Evolutionary conservation across 1,140 invertebrate genomes (phyloP).

Genomic region (Drosophila littoralis): DNA sequence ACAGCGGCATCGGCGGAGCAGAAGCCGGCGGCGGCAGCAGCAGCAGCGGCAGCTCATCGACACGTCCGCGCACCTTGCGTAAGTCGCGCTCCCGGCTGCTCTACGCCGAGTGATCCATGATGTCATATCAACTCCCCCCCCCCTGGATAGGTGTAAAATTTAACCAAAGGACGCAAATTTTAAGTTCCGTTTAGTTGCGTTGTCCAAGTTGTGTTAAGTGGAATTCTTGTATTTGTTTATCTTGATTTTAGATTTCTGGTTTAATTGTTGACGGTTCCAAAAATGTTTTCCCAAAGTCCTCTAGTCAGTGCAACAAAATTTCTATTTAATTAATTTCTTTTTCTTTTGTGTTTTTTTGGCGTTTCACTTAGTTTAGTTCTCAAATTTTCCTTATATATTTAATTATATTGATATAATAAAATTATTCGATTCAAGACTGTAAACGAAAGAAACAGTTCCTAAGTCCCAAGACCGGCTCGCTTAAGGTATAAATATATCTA

Average conservation of each 20-base stretch:
- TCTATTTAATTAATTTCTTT: conserved; percentile 11
- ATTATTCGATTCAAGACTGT: conserved; percentile 13
- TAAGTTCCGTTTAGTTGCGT: conserved; percentile 55
- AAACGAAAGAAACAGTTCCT: background rate
- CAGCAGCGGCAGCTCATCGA: background rate
- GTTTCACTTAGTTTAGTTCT: conserved; percentile 37
- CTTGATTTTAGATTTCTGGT: conserved; percentile 31
- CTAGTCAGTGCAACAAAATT: conserved; percentile 62
- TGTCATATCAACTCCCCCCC: background rate
- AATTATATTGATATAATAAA: conserved; percentile 29
- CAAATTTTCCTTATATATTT: conserved; percentile 28
- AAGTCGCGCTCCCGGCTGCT: conserved; percentile 67
- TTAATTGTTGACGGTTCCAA: conserved; percentile 45
- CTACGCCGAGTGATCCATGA: conserved; percentile 50
- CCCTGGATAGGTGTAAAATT: background rate
- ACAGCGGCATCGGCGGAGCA: conserved; percentile 72
- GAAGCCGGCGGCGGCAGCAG: conserved; percentile 20
- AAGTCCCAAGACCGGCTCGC: background rate
- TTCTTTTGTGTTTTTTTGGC: conserved; percentile 34
- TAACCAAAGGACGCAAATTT: conserved; percentile 48
- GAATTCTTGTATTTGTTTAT: conserved; percentile 26
- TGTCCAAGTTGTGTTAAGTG: conserved; percentile 44
- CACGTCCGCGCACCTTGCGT: conserved; percentile 22
- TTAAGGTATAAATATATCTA: background rate
- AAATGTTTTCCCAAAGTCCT: conserved; percentile 22